Conservation (phyloP, 2,113 vertebrate genomes). For the Oncorhynchus kisutch region DNA sequence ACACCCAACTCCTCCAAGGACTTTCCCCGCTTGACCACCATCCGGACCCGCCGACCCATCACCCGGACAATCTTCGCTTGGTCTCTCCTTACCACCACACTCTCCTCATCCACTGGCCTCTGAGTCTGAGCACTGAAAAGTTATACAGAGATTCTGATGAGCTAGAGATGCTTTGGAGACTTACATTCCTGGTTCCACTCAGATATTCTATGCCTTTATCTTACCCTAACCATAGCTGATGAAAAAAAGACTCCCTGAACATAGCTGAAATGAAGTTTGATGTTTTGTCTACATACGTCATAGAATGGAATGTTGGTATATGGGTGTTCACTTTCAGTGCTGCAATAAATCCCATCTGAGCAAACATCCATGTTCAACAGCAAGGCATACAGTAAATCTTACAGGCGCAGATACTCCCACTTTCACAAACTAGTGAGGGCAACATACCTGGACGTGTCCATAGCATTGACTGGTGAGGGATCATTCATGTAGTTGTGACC, state of each 20-base stretch:
- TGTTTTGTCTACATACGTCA: background rate
- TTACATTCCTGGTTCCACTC: background rate
- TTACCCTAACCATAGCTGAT: background rate
- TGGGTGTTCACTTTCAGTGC: constrained; percentile 45
- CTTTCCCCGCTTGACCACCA: constrained; percentile 67
- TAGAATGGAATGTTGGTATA: constrained; percentile 1
- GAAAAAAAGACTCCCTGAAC: background rate
- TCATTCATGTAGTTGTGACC: constrained; percentile 31
- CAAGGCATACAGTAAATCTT: too few relatives aligned
- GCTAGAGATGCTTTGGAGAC: too few relatives aligned
- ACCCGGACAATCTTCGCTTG: constrained; percentile 27
- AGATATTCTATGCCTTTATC: background rate
- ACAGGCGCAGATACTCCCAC: too few relatives aligned
- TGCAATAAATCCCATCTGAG: constrained; percentile 2
- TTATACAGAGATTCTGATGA: background rate
- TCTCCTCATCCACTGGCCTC: constrained; percentile 27
- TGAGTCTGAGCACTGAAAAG: constrained; percentile 44
- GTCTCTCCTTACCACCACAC: constrained; percentile 16
- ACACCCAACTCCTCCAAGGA: constrained; percentile 75
- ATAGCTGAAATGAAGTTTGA: background rate
- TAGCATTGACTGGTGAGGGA: constrained; percentile 29
- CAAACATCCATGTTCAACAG: too few relatives aligned
- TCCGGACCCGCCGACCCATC: too few relatives aligned
- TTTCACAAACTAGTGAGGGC: too few relatives aligned
- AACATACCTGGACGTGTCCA: constrained; percentile 64